Conservation (phyloP, 2,113 vertebrate species). For the Mormyrus lacerda region DNA sequence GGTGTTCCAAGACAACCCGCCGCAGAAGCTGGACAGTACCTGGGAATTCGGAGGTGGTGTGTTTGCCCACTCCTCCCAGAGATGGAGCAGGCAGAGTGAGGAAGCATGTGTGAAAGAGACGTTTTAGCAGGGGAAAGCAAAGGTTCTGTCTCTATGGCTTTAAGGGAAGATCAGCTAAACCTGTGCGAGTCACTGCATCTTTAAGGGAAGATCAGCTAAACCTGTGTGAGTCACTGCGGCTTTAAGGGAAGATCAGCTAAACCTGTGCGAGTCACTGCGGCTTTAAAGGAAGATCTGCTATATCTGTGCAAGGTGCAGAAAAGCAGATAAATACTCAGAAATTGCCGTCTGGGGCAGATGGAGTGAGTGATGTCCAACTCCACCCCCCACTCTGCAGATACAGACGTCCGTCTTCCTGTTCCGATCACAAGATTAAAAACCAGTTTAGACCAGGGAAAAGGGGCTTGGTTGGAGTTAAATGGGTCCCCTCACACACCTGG, state of each 20-base stretch:
- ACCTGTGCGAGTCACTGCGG: not conserved
- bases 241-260: not conserved
- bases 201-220: not conserved
- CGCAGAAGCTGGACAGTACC: not conserved
- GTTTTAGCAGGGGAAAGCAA: not conserved
- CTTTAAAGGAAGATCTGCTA: not conserved
- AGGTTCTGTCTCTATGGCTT: not conserved
- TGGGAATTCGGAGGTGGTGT: not conserved
- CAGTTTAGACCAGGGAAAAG: not conserved
- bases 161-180: not conserved
- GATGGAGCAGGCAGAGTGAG: not conserved
- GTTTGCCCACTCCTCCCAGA: not conserved
- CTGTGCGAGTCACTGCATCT: not conserved
- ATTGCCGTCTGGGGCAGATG: not conserved
- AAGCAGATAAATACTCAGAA: not conserved
- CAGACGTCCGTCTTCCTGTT: not conserved
- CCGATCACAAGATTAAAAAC: not conserved
- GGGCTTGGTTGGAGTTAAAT: not conserved
- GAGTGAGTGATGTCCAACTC: not conserved
- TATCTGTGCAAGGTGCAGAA: not conserved
- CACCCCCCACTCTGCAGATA: not conserved
- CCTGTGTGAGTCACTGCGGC: not conserved
- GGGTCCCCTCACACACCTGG: not conserved
- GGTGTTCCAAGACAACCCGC: not conserved
- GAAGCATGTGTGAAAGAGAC: not conserved